Evolutionary conservation across 2,113 vertebrate species (phyloP).

Genomic region (Limnothrissa miodon): DNA sequence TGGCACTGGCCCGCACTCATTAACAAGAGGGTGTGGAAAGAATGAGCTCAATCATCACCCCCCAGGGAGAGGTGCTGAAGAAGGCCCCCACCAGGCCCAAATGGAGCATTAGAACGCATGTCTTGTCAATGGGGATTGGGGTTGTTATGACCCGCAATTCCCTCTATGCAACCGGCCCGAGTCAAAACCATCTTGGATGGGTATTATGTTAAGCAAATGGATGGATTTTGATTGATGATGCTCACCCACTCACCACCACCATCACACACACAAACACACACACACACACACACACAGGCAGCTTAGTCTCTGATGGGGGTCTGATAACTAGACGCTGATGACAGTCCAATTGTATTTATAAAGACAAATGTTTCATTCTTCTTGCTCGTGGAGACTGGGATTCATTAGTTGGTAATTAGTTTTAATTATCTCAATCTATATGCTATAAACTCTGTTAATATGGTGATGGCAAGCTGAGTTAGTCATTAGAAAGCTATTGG

Average conservation of each 20-base stretch:
- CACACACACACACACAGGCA: too few species aligned
- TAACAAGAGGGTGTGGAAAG: constrained; percentile 17
- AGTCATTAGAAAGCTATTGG: neutral
- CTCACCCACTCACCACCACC: neutral
- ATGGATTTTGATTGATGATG: constrained; percentile 35
- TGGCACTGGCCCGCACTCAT: neutral
- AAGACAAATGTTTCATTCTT: neutral
- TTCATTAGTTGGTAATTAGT: neutral
- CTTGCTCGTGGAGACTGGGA: neutral
- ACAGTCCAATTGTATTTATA: neutral
- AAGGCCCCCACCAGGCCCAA: constrained; percentile 6
- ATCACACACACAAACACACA: too few species aligned
- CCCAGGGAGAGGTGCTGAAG: constrained; percentile 23
- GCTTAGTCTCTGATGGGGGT: neutral
- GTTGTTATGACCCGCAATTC: constrained; percentile 46
- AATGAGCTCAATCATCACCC: constrained; percentile 16
- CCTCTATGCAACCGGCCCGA: constrained; percentile 8
- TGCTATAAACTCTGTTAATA: neutral
- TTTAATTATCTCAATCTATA: neutral
- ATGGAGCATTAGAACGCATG: constrained; percentile 16
- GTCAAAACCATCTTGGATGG: constrained; percentile 16
- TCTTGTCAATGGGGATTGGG: constrained; percentile 25
- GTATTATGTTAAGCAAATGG: constrained; percentile 8
- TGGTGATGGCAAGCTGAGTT: neutral
- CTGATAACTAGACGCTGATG: neutral